Evolutionary conservation across 2,888 invertebrate species (phyloP), one percentile per base, ranked within the genome.

Genomic region (Mimumesa dahlbomi): DNA sequence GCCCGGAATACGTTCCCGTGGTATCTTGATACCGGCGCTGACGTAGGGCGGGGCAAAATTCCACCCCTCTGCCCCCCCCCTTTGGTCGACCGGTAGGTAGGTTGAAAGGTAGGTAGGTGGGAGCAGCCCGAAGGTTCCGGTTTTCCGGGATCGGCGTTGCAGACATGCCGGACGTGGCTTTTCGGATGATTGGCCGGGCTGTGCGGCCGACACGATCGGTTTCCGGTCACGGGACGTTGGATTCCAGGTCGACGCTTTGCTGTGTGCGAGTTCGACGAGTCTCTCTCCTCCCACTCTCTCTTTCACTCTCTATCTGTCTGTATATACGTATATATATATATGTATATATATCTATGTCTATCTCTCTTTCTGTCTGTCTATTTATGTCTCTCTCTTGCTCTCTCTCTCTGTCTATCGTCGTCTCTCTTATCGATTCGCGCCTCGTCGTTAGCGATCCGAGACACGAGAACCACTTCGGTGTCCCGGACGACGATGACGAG

Each of bases 191-290:
- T 76, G 76, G 79, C 71, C 58, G 58, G 54, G 53, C 69, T 52
- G 70, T 62, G 77, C 79, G 76, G 79, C 77, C 77, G 79, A 81
- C 82, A 81, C 84, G 82, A 85, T 84, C 82, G 82, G 84, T 83
- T 84, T 85, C 85, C 85, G 85, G 84, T 85, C 83, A 84, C 79
- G 83, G 82, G 79, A 79, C 78, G 79, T 71, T 69, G 78, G 77
- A 83, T 83, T 83, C 82, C 75, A 75, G 77, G 73, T 79, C 74
- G 82, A 65, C 62, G 77, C 67, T 75, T 68, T 66, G 70, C 68
- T 69, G n/a, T n/a, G n/a, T n/a, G 59, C 58, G 59, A 73, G 61
- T 64, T 50, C 40, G 53, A 16, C 31, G 61, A 59, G 59, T 65
- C 77, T 61, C n/a, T n/a, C n/a, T n/a, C n/a, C n/a, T n/a, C n/a